Evolutionary conservation across 2,113 vertebrate species (phyloP).

Genomic region (Psittacus erithacus): DNA sequence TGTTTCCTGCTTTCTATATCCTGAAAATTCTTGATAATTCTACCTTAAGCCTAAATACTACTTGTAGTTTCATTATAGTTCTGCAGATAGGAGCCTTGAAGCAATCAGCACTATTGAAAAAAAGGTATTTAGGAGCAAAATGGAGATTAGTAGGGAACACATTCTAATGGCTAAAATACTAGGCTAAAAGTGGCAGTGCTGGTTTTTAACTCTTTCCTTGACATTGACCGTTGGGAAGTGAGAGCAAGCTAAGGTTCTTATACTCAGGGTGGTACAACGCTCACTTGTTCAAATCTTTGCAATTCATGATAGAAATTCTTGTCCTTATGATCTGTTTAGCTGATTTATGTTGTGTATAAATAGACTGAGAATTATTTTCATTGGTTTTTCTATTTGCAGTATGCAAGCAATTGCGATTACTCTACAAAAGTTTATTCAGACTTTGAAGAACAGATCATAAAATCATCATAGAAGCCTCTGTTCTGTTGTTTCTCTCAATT

Average conservation of each 20-base stretch:
- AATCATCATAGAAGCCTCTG: neutral
- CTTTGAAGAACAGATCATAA: neutral
- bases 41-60: conserved; percentile 43
- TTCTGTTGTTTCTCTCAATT: neutral
- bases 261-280: neutral
- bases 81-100: conserved; percentile 37
- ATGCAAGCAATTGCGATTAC: neutral
- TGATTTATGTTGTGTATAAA: neutral
- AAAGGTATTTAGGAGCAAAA: conserved; percentile 14
- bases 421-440: neutral
- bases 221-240: neutral
- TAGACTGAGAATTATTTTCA: conserved; percentile 4
- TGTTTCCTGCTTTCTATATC: conserved; percentile 69
- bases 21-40: conserved; percentile 70
- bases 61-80: conserved; percentile 26
- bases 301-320: neutral
- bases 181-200: neutral
- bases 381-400: neutral
- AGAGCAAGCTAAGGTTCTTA: neutral
- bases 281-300: neutral
- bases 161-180: neutral
- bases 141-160: neutral
- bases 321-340: conserved; percentile 7
- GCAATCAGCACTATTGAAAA: conserved; percentile 49
- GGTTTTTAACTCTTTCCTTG: neutral